Conservation (phyloP, 2,797 vertebrate species). For the Sparidentex hasta region DNA sequence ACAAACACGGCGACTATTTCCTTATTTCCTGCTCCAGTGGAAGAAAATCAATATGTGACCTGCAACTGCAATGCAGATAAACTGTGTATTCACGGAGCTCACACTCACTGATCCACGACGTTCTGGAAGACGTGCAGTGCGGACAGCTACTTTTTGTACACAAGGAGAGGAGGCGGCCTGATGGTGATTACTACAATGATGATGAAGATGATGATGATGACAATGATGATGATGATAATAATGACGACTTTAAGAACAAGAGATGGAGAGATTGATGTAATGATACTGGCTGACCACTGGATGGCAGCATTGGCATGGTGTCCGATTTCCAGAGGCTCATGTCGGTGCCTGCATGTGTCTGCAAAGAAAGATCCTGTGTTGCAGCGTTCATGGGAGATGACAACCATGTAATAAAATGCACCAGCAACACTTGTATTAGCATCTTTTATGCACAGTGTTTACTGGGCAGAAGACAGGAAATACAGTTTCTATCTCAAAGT, state of each 20-base stretch:
- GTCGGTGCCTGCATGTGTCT: not conserved
- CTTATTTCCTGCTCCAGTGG: not conserved
- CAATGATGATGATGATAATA: constrained; percentile 4
- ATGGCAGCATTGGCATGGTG: constrained; percentile 71
- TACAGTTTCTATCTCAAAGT: not conserved
- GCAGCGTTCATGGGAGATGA: constrained; percentile 20
- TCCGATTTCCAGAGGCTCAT: not conserved
- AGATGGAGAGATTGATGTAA: constrained; percentile 26
- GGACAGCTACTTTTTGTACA: constrained; percentile 16
- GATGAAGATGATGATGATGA: constrained; percentile 15
- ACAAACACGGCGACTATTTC: not conserved
- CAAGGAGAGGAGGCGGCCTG: constrained; percentile 3
- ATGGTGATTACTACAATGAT: constrained; percentile 20
- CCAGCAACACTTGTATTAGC: not conserved
- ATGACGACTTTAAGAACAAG: not conserved
- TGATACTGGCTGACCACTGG: constrained; percentile 51
- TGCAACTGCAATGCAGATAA: not conserved
- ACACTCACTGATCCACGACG: not conserved
- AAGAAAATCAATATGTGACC: too few species aligned
- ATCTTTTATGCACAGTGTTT: not conserved
- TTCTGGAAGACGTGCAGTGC: not conserved
- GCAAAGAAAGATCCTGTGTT: not conserved
- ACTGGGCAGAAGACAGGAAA: not conserved
- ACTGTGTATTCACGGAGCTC: not conserved
- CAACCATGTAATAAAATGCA: constrained; percentile 24